A percentile compares a stretch with the other conserved stretches of the same genome.
Conservation (phyloP, 2,797 vertebrate genomes). For the Anguilla obscura region DNA sequence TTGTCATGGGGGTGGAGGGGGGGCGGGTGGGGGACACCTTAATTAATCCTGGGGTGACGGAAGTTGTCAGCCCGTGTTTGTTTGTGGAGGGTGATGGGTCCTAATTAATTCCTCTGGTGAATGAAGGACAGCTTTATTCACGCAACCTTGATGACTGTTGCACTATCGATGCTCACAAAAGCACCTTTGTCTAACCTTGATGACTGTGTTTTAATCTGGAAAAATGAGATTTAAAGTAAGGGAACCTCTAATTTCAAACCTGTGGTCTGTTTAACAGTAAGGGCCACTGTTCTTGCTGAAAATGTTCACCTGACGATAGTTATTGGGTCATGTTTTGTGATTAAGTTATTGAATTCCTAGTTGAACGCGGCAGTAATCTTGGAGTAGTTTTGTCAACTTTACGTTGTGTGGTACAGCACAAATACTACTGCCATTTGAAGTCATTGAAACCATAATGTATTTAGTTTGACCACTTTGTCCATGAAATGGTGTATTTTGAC, state of each 20-base stretch:
- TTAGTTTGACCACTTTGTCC: not conserved
- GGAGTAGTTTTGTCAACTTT: not conserved
- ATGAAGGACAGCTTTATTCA: slow-evolving; percentile 29
- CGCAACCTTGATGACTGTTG: not conserved
- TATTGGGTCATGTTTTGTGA: not conserved
- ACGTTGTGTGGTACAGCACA: not conserved
- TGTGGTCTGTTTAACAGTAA: not conserved
- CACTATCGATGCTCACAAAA: not conserved
- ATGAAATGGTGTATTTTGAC: not conserved
- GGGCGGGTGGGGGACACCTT: slow-evolving; percentile 26
- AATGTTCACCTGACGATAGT: not conserved
- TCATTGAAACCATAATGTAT: not conserved
- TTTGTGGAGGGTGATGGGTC: slow-evolving; percentile 46
- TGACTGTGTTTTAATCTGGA: not conserved
- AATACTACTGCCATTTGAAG: not conserved
- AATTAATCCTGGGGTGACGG: slow-evolving; percentile 42
- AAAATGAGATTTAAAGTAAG: not conserved
- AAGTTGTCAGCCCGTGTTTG: slow-evolving; percentile 53
- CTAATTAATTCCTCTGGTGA: slow-evolving; percentile 55
- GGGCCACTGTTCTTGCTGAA: too few relatives aligned
- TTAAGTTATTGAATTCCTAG: not conserved
- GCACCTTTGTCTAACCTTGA: not conserved
- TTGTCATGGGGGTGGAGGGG: slow-evolving; percentile 7
- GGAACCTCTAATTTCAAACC: slow-evolving; percentile 19
- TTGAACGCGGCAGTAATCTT: not conserved